These are phyloP conservation scores for Hemicordylus capensis DNA, from an alignment of 2,113 vertebrate genomes.

Conservation along the genomic window DNA sequence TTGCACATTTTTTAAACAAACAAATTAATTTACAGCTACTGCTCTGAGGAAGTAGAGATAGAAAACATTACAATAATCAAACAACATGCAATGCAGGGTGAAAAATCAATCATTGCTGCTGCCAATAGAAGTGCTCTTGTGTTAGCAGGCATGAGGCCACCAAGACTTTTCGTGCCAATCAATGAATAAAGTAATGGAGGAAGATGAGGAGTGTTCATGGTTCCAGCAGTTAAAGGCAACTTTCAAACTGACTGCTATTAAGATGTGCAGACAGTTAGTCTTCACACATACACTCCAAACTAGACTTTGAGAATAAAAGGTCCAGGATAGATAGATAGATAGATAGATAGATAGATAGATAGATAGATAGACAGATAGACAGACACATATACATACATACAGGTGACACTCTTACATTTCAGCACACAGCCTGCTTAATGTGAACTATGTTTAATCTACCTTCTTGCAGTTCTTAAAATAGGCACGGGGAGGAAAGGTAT, in stretches of 20 bases:
- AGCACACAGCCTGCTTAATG: neutral
- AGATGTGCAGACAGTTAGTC: neutral
- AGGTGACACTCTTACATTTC: neutral
- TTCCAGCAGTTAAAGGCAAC: neutral
- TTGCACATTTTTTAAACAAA: neutral
- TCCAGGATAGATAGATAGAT: no score
- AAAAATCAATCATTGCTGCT: neutral
- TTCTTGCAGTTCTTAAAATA: conserved; percentile 61
- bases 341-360: no score
- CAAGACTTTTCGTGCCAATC: neutral
- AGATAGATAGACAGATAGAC: no score
- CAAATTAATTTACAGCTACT: neutral
- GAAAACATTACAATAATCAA: neutral
- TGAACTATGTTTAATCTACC: conserved; percentile 64
- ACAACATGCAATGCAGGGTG: neutral
- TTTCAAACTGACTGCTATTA: neutral
- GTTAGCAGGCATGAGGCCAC: neutral
- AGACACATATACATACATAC: no score
- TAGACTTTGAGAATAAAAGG: no score
- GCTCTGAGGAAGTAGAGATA: neutral
- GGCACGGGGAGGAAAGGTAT: conserved; percentile 55
- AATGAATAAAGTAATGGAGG: neutral
- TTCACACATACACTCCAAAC: no score
- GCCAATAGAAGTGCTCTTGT: neutral
- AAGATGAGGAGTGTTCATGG: neutral